These are phyloP conservation scores for Mola mola DNA, from an alignment of 2,113 vertebrate genomes.

Conservation along the genomic window DNA sequence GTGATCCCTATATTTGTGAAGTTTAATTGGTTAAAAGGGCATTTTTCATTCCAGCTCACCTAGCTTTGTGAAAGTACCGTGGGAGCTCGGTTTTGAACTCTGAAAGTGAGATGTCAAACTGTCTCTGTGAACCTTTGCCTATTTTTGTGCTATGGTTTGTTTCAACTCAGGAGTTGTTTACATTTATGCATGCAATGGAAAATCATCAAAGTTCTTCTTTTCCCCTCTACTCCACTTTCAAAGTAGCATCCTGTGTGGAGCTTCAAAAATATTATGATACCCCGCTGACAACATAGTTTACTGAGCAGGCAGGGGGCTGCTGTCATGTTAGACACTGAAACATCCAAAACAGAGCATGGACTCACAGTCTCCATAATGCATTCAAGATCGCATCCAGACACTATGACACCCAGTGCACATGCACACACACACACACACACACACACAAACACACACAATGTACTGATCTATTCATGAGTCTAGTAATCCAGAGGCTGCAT, in stretches of 20 bases:
- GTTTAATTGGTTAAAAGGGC: no score
- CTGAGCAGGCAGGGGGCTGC: constrained; percentile 5
- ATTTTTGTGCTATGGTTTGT: neutral
- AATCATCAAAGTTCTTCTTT: constrained; percentile 27
- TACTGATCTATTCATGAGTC: constrained; percentile 75
- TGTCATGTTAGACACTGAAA: neutral
- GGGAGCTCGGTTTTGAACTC: no score
- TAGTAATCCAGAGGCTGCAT: constrained; percentile 57
- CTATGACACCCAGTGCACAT: constrained; percentile 5
- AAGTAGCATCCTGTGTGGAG: constrained; percentile 4
- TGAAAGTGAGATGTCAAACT: no score
- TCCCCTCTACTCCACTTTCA: constrained; percentile 12
- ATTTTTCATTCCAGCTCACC: no score
- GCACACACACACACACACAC: constrained; percentile 27
- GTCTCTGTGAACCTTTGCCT: no score
- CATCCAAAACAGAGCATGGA: neutral
- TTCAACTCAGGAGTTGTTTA: constrained; percentile 24
- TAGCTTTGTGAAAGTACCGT: no score
- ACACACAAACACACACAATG: constrained; percentile 18
- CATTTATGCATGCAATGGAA: constrained; percentile 4
- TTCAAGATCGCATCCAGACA: constrained; percentile 38
- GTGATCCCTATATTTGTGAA: no score
- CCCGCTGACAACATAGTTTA: constrained; percentile 15
- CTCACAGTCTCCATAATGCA: constrained; percentile 9
- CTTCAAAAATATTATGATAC: constrained; percentile 2